Base-by-base conservation (phyloP, 2,113 vertebrate species). In the Nymphicus hollandicus region DNA sequence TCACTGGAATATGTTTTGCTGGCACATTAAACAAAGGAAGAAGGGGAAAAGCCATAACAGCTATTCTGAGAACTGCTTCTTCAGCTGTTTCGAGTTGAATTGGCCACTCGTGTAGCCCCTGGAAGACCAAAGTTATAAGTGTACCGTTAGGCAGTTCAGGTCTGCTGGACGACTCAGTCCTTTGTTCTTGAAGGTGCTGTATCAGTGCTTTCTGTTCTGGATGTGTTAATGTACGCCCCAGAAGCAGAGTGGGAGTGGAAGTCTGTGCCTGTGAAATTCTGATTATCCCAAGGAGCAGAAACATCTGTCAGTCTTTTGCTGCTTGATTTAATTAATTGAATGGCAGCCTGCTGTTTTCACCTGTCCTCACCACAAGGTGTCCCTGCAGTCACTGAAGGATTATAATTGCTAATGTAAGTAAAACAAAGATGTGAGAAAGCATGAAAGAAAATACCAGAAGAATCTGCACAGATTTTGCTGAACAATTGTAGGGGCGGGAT, bases 341-440 rank as follows among this genome's bases (percentile, higher is more conserved):
- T 17, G 25, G 37, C 70, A 91, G 80, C 79, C 66, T 84, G 79
- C 95, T 95, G 84, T 80, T 91, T 77, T 89, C 91, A 89, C 91
- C 90, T 93, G 66, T 80, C 63, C 79, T 96, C 92, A 76, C 96
- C 96, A 92, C 89, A 64, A 97, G 95, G 91, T 96, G 96, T 94
- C 96, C 85, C 96, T 94, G 52, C 82, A 97, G 95, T 80, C 89
- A 96, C 52, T 66, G 60, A 69, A 81, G 81, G 79, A 81, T 84
- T 87, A 28, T n/a, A 52, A 28, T 61, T 90, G 84, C 31, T 89
- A 81, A 33, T 58, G 17, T 20, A 64, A 93, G 64, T 81, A 71
- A 91, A 96, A 87, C 46, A 56, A 61, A 82, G 44, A 73, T 49
- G 25, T 35, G 85, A 29, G 76, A 77, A 83, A 88, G 72, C 76